phyloP scores from a whole-genome alignment of 2,797 vertebrate genomes.

The Menidia menidia region DNA sequence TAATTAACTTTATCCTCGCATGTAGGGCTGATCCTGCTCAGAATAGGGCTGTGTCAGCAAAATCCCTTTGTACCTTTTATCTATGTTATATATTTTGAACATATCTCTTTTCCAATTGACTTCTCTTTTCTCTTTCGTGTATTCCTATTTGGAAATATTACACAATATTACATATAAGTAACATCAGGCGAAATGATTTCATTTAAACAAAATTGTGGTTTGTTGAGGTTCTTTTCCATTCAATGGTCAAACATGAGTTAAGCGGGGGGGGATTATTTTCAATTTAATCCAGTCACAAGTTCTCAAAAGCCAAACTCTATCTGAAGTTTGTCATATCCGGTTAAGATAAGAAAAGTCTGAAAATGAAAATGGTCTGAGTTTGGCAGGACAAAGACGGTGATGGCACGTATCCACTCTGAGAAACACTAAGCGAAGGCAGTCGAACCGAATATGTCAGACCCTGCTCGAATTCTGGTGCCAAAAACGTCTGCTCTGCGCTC shows the following conservation, averaged over 20 bases:
- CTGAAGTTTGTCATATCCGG: neutral
- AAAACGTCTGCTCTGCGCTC: conserved; percentile 1
- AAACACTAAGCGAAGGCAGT: conserved; percentile 28
- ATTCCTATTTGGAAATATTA: neutral
- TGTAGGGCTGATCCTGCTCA: conserved; percentile 47
- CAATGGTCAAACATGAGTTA: neutral
- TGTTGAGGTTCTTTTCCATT: neutral
- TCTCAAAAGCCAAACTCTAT: neutral
- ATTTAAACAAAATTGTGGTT: neutral
- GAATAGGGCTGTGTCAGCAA: conserved; percentile 32
- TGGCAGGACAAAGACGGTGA: conserved; percentile 16
- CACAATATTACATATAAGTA: too few species aligned
- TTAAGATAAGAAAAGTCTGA: conserved; percentile 1
- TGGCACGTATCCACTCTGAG: conserved; percentile 56
- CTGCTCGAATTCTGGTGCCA: neutral
- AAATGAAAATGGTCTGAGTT: conserved; percentile 1
- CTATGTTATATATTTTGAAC: conserved; percentile 25
- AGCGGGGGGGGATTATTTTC: neutral
- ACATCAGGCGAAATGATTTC: neutral
- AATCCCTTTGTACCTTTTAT: neutral
- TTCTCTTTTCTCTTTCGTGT: conserved; percentile 4
- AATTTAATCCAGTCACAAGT: neutral
- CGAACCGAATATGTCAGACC: conserved; percentile 13
- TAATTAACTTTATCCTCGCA: conserved; percentile 63
- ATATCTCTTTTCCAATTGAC: neutral